A percentile compares a stretch with the other conserved stretches of the same genome.
These are phyloP conservation scores for Cancer borealis DNA, from an alignment of 2,888 invertebrate species.

Conservation along the genomic window DNA sequence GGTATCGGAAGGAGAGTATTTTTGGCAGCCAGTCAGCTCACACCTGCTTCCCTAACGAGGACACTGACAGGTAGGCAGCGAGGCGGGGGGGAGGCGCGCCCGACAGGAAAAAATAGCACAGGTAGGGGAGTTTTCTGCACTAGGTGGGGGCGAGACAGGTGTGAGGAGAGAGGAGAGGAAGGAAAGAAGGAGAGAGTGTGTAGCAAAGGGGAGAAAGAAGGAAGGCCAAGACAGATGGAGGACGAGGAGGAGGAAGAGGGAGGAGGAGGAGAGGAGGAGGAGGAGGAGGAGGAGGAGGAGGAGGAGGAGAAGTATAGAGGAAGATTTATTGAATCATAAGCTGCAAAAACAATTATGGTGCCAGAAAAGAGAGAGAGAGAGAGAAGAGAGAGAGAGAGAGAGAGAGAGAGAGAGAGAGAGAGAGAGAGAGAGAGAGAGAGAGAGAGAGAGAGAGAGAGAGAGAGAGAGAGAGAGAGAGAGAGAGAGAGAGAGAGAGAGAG, in stretches of 20 bases:
- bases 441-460: no score
- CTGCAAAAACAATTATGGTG: constrained; percentile 37
- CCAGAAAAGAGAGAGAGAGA: background rate
- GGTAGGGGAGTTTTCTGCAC: background rate
- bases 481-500: no score
- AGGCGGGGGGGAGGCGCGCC: background rate
- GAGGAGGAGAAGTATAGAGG: background rate
- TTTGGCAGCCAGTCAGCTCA: background rate
- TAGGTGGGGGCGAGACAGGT: background rate
- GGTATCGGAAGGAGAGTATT: background rate
- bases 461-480: no score
- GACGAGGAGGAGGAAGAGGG: background rate
- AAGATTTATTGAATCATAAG: background rate
- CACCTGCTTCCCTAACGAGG: background rate
- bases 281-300: background rate
- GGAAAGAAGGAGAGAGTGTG: background rate
- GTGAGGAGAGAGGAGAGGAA: background rate
- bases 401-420: no score
- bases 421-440: no score
- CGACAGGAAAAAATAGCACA: background rate
- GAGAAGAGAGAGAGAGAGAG: no score
- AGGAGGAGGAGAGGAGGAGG: background rate
- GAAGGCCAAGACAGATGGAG: background rate
- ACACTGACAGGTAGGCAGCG: background rate
- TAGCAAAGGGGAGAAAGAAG: background rate